Evolutionary conservation across 2,888 invertebrate species (phyloP), one percentile per base, ranked within the genome.

Genomic region (Drosophila atripex): DNA sequence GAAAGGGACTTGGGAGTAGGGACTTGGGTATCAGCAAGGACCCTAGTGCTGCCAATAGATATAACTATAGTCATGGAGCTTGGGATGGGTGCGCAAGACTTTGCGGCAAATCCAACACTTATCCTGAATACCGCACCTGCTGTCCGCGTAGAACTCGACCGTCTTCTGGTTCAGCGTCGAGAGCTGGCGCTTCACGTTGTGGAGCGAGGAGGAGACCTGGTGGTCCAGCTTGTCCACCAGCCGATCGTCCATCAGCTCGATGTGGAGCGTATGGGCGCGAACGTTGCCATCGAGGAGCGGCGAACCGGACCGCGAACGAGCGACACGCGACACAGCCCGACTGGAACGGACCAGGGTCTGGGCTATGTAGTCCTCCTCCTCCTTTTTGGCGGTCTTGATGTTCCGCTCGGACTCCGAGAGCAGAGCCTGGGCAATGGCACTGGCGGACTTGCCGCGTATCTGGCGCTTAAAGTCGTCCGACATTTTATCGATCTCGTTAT

Each of bases 391-490:
- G 52, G 63, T 57, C 76, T 90, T 89, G 16, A 92, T 91, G 78
- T 93, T 92, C 72, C 90, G 92, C 75, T 91, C 89, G 68, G 93
- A 94, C 78, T 95, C 94, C 39, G 93, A 93, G 45, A 95, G 90
- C 43, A 95, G 91, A 12, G 94, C 93, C 71, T 93, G 93, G 75
- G 94, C 95, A 69, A 96, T 96, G 47, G 94, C 94, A 86, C 93
- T 94, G 6, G 96, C 96, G 2, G 96, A 96, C 92, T 95, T 96
- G 52, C 95, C 96, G 82, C 95, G 93, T 49, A 95, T 91, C 51
- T 90, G 89, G 73, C 91, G 90, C 80, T 92, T 93, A 74, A 93
- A 93, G 76, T 93, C 93, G 45, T 92, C 89, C 12, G 92, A 89
- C 85, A 92, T 90, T 58, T 77, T 73, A 78, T 93, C 92, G 71